phyloP scores from a whole-genome alignment of 2,888 invertebrate species.

The Notocelia uddmanniana region DNA sequence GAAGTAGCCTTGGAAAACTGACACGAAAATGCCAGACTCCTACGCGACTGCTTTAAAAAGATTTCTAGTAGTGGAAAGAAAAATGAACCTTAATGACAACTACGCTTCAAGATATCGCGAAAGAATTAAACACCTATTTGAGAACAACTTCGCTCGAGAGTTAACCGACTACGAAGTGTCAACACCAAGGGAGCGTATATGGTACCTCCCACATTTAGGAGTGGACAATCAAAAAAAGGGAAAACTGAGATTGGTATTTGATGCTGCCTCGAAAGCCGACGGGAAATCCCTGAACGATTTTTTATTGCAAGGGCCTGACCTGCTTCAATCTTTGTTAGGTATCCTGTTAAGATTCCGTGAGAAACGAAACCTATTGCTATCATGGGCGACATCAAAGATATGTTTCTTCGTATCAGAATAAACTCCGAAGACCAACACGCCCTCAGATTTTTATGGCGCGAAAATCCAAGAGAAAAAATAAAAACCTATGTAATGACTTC shows the following conservation, averaged over 20 bases:
- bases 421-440: slow-evolving; percentile 54
- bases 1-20: slow-evolving; percentile 50
- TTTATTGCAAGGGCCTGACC: slow-evolving; percentile 51
- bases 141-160: slow-evolving; percentile 48
- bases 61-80: slow-evolving; percentile 48
- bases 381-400: slow-evolving; percentile 53
- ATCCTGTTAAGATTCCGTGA: slow-evolving; percentile 62
- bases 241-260: slow-evolving; percentile 50
- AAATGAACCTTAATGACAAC: slow-evolving; percentile 41
- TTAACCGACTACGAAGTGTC: slow-evolving; percentile 14
- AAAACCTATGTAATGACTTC: no score
- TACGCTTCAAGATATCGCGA: slow-evolving; percentile 48
- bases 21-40: slow-evolving; percentile 47
- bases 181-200: slow-evolving; percentile 31
- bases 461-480: slow-evolving; percentile 18
- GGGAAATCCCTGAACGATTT: slow-evolving; percentile 51
- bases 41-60: slow-evolving; percentile 47
- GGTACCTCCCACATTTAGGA: slow-evolving; percentile 54
- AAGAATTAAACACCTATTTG: slow-evolving; percentile 49
- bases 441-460: slow-evolving; percentile 57
- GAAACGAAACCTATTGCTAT: slow-evolving; percentile 58
- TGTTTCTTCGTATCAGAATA: slow-evolving; percentile 53
- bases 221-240: slow-evolving; percentile 52
- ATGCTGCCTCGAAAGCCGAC: slow-evolving; percentile 47
- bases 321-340: slow-evolving; percentile 54